Evolutionary conservation across 2,888 invertebrate species (phyloP).

Genomic region (Augiades crinisus): DNA sequence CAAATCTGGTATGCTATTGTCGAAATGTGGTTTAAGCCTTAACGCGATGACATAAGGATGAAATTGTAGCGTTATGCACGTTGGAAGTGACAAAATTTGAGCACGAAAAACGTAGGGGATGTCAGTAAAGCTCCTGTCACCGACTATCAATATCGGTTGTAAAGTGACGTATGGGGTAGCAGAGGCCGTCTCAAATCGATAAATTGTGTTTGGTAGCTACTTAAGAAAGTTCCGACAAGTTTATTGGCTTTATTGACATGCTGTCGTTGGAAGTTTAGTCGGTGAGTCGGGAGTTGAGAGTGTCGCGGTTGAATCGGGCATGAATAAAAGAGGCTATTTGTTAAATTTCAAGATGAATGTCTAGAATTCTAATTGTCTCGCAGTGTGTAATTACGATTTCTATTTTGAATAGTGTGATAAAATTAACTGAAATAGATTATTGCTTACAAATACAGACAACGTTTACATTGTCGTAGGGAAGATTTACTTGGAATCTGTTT

Average conservation of each 20-base stretch:
- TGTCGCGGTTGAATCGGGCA: slow-evolving; percentile 28
- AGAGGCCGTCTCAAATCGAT: slow-evolving; percentile 71
- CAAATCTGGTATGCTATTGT: slow-evolving; percentile 38
- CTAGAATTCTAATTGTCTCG: background rate
- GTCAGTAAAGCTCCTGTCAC: slow-evolving; percentile 62
- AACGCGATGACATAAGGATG: slow-evolving; percentile 36
- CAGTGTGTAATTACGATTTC: background rate
- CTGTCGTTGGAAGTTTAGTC: slow-evolving; percentile 51
- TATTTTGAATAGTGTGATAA: too few relatives aligned
- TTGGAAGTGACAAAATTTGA: slow-evolving; percentile 28
- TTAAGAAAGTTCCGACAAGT: slow-evolving; percentile 66
- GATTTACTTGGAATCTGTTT: too few relatives aligned
- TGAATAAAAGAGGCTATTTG: slow-evolving; percentile 31
- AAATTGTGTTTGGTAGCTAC: slow-evolving; percentile 69
- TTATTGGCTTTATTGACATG: slow-evolving; percentile 72
- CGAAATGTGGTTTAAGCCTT: slow-evolving; percentile 32
- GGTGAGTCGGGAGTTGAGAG: slow-evolving; percentile 29
- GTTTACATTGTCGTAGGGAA: too few relatives aligned
- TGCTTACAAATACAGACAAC: too few relatives aligned
- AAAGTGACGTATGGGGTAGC: slow-evolving; percentile 75
- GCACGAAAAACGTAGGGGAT: slow-evolving; percentile 50
- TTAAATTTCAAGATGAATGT: background rate
- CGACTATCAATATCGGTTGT: slow-evolving; percentile 75
- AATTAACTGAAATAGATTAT: too few relatives aligned
- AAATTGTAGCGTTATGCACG: slow-evolving; percentile 29